Base-by-base conservation (phyloP, 2,113 vertebrate genomes). In the Ammodytes dubius region DNA sequence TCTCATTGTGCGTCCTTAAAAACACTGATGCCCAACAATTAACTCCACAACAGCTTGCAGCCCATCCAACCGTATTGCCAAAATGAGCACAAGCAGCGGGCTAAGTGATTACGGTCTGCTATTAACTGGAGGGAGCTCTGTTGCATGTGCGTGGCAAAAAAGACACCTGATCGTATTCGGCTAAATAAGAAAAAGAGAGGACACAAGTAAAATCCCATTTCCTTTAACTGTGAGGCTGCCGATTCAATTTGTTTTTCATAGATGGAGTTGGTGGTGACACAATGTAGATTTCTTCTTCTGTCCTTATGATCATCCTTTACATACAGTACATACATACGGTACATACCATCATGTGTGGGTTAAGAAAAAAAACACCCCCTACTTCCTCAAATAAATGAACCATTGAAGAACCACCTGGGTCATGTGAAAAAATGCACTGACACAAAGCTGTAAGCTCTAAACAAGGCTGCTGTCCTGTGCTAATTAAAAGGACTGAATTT, bases 1-100 rank as follows among this genome's bases (percentile, higher is more conserved):
- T 76, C 11, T 82, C 19, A 52, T 70, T 27, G 58, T 40, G 67
- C 7, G 52, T 85, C 46, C 65, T 42, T 8, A 39, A 68, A 27
- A 75, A 49, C 57, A 72, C 66, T 54, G 14, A 84, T 42, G 43
- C 60, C 53, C 49, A 70, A 70, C 77, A 70, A 69, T 86, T 52
- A 58, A 50, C 82, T 83, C 59, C 74, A 60, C 65, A 87, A 73
- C 87, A 90, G 87, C 84, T 90, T 87, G 88, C 78, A n/a, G 83
- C 54, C 53, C 81, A 74, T 74, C 75, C 77, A 74, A 77, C 66
- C 65, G 66, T 78, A 71, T 43, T 79, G 84, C 65, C 80, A 85
- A 85, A 27, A 83, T 64, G 84, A 90, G 81, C 5, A 0, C 67
- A 46, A 54, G 81, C 70, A 85, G 67, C 68, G 42, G 71, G 52